Percentiles rank a stretch among this genome's conserved stretches.
phyloP scores from a whole-genome alignment of 2,113 vertebrate species.

The Mesocricetus auratus region DNA sequence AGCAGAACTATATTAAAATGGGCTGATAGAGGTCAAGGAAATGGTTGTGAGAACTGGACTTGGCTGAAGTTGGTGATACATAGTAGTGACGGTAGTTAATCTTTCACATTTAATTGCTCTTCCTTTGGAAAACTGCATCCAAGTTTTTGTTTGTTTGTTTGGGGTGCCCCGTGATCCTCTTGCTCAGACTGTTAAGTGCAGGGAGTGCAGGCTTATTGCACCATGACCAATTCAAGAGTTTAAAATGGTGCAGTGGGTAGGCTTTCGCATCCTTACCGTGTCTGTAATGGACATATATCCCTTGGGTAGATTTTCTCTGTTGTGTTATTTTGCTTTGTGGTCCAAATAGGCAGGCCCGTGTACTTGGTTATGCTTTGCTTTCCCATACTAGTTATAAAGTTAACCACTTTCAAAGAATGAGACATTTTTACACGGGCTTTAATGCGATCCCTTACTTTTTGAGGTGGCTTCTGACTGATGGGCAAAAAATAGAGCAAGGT shows the following conservation, averaged over 20 bases:
- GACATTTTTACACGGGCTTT: neutral
- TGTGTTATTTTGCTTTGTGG: neutral
- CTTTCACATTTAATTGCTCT: slow-evolving; percentile 25
- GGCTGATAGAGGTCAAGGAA: neutral
- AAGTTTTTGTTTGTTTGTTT: neutral
- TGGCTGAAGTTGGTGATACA: neutral
- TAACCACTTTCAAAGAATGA: neutral
- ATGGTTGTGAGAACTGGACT: slow-evolving; percentile 18
- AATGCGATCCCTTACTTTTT: neutral
- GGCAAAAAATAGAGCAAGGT: neutral
- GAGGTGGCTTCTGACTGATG: neutral
- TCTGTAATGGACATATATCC: neutral
- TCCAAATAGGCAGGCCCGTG: neutral
- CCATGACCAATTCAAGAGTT: neutral
- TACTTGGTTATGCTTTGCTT: neutral
- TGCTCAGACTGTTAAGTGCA: neutral
- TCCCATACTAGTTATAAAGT: neutral
- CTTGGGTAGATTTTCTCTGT: neutral
- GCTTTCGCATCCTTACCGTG: neutral
- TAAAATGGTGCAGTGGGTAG: neutral
- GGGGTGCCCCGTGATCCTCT: neutral
- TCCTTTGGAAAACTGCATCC: neutral
- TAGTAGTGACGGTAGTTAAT: neutral
- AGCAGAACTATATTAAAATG: neutral
- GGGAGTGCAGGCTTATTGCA: neutral